Evolutionary conservation across 2,888 invertebrate species (phyloP).

Genomic region (Chalcis sispes): DNA sequence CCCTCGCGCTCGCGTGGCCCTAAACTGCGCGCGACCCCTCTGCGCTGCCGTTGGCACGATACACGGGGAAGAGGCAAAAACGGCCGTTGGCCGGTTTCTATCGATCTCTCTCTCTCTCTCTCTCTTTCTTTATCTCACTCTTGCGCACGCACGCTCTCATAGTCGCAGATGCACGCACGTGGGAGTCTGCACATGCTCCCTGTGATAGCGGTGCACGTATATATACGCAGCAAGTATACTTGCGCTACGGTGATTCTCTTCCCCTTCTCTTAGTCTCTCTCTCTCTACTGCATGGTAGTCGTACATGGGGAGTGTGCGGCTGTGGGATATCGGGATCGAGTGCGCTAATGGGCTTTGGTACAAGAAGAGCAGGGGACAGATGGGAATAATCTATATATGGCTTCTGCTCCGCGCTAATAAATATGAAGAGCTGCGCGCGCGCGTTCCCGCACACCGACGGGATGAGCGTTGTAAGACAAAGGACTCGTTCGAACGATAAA

Average conservation of each 20-base stretch:
- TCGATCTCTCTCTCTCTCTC: constrained; percentile 26
- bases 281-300: neutral
- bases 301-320: neutral
- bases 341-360: constrained; percentile 35
- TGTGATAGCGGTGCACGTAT: constrained; percentile 17
- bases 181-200: constrained; percentile 55
- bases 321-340: constrained; percentile 30
- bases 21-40: constrained; percentile 42
- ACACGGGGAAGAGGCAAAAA: constrained; percentile 26
- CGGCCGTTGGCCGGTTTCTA: constrained; percentile 59
- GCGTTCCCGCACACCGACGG: neutral
- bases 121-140: constrained; percentile 30
- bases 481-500: neutral
- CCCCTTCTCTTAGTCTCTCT: neutral
- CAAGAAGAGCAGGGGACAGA: constrained; percentile 23
- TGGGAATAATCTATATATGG: constrained; percentile 38
- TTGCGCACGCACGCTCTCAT: too few relatives aligned
- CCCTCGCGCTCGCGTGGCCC: constrained; percentile 48
- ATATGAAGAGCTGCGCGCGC: neutral
- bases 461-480: neutral
- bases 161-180: constrained; percentile 52
- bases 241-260: neutral
- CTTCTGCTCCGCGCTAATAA: constrained; percentile 33
- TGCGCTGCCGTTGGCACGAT: neutral
- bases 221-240: too few relatives aligned